Evolutionary conservation across 1,140 invertebrate species (phyloP), one percentile per base, ranked within the genome.

Genomic region (Cotesia glomerata): DNA sequence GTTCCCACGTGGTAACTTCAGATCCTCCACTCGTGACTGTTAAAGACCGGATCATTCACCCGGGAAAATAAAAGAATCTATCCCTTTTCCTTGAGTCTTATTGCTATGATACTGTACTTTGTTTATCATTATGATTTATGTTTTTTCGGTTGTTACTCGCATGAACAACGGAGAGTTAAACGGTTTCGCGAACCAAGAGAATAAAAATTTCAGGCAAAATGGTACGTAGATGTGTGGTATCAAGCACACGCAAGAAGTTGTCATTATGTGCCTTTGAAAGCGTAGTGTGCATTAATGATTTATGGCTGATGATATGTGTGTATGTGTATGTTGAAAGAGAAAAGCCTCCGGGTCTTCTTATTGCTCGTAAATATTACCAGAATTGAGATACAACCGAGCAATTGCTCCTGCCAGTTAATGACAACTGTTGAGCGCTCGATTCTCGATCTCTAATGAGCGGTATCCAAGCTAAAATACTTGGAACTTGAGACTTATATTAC

Each of bases 1-100:
- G 63, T 65, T 65, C 63, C 63, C 63, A 65, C 45, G 63, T 65
- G 39, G 63, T 65, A 65, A 51, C n/a, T 45, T 63, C 61, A 36
- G 61, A 63, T 63, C 1, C 11, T 32, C 36, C 36, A 52, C 63
- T 65, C 39, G 11, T 65, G 63, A 65, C 45, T 65, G 39, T 65
- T 63, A 63, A 63, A 34, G 35, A 63, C 61, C 45, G 63, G 63
- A 65, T 65, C 45, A 65, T 36, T 65, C 45, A 65, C 63, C 14
- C 26, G 18, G 18, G 11, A 65, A 35, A 35, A 65, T 36, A 65
- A 26, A 26, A 65, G 14, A 51, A 49, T 26, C 26, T 3, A 26
- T 26, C 26, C 26, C 36, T 39, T 63, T 63, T 16, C 39, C 13
- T 59, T 59, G 8, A 59, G 2, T 45, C 7, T 45, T 45, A 45